phyloP scores from a whole-genome alignment of 2,113 vertebrate species.

The Galemys pyrenaicus region DNA sequence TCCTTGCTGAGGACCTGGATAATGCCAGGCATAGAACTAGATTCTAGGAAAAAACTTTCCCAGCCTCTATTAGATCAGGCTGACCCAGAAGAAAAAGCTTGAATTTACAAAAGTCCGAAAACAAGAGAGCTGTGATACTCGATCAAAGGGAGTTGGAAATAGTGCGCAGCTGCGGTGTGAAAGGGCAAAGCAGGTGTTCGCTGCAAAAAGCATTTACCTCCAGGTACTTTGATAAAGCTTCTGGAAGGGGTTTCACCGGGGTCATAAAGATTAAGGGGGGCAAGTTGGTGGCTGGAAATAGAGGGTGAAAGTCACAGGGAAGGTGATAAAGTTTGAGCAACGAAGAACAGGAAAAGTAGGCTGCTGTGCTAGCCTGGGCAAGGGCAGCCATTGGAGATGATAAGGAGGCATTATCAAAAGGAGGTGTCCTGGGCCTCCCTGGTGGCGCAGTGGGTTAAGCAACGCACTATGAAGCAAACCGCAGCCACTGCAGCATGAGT shows the following conservation, averaged over 20 bases:
- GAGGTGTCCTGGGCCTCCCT: too few relatives aligned
- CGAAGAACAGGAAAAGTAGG: background rate
- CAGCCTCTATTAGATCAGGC: background rate
- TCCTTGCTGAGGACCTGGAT: background rate
- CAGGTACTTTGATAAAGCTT: background rate
- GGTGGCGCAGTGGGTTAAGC: too few relatives aligned
- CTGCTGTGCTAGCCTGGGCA: background rate
- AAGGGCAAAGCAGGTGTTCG: background rate
- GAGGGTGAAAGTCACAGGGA: accelerated
- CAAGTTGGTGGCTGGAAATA: too few relatives aligned
- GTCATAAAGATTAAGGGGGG: background rate
- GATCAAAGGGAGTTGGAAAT: background rate
- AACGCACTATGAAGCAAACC: too few relatives aligned
- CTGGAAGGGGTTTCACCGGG: background rate
- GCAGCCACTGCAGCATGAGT: too few relatives aligned
- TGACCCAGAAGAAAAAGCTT: background rate
- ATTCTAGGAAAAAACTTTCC: background rate
- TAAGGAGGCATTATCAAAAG: accelerated
- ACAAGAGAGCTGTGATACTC: background rate
- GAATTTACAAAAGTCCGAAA: background rate
- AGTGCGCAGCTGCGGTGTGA: too few relatives aligned
- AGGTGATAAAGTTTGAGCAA: accelerated
- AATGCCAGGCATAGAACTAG: background rate
- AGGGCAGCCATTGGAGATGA: accelerated
- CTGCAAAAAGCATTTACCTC: background rate